Conservation (phyloP, 2,888 invertebrate species). For the Lasioglossum villosulum region DNA sequence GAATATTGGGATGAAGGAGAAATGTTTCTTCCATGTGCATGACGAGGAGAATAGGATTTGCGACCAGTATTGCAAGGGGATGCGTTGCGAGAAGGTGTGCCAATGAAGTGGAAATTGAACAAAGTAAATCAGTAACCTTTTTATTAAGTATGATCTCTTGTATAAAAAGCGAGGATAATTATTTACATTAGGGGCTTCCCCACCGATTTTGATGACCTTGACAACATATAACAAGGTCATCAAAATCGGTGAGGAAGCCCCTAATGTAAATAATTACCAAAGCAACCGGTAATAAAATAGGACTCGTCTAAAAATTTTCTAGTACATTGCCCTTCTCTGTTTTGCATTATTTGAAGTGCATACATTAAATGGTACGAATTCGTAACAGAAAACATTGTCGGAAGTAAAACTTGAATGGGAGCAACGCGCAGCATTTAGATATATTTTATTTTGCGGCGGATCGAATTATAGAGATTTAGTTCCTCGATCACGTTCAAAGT, state of each 20-base stretch:
- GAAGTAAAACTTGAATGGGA: neutral
- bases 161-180: no score
- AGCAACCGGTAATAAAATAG: neutral
- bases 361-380: neutral
- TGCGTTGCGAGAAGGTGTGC: neutral
- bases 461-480: neutral
- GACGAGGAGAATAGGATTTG: neutral
- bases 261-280: no score
- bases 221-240: no score
- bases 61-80: neutral
- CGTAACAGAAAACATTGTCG: neutral
- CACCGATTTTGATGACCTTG: no score
- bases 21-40: conserved; percentile 27
- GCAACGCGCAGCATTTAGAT: neutral
- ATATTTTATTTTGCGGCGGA: neutral
- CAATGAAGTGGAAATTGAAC: neutral
- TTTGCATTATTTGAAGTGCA: neutral
- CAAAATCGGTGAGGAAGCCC: no score
- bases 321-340: neutral
- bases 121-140: neutral
- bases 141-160: no score
- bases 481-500: neutral
- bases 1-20: neutral
- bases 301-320: neutral
- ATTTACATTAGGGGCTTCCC: no score